Percentiles rank a stretch among this genome's conserved stretches.
Conservation (phyloP, 2,888 invertebrate genomes). For the Bembecia ichneumoniformis region DNA sequence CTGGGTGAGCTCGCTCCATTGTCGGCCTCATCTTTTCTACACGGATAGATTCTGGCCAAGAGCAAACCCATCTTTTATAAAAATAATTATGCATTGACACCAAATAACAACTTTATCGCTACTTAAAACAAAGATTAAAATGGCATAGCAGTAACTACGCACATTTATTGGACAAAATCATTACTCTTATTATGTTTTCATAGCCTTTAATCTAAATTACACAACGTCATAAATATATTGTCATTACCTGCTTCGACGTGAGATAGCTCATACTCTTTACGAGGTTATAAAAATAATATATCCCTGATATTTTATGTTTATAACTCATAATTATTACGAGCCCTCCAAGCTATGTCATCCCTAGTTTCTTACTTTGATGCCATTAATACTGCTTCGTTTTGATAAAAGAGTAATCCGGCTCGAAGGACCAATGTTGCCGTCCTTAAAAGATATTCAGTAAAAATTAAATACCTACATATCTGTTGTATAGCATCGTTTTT, state of each 20-base stretch:
- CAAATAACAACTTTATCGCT: too few species aligned
- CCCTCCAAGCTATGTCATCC: not conserved
- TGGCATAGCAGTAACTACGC: too few species aligned
- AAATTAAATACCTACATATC: too few species aligned
- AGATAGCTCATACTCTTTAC: slow-evolving; percentile 7
- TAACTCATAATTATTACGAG: slow-evolving; percentile 12
- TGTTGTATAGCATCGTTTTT: too few species aligned
- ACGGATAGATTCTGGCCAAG: too few species aligned
- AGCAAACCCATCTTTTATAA: too few species aligned
- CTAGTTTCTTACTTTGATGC: slow-evolving; percentile 3
- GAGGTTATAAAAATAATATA: slow-evolving; percentile 11
- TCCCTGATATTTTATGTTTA: slow-evolving; percentile 9
- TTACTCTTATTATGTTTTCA: not conserved
- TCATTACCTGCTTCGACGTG: slow-evolving; percentile 4
- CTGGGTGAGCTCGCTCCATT: too few species aligned
- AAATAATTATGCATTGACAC: too few species aligned
- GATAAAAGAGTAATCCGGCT: not conserved
- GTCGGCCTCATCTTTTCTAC: too few species aligned
- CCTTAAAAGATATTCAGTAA: too few species aligned
- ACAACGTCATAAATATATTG: slow-evolving; percentile 2
- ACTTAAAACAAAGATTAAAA: too few species aligned
- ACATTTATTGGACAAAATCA: too few species aligned
- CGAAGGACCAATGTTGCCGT: not conserved
- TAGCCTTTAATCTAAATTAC: not conserved
- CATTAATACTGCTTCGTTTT: slow-evolving; percentile 4